Percentiles rank a stretch among this genome's conserved stretches.
Conservation (phyloP, 2,113 vertebrate species). For the Acanthisitta chloris region DNA sequence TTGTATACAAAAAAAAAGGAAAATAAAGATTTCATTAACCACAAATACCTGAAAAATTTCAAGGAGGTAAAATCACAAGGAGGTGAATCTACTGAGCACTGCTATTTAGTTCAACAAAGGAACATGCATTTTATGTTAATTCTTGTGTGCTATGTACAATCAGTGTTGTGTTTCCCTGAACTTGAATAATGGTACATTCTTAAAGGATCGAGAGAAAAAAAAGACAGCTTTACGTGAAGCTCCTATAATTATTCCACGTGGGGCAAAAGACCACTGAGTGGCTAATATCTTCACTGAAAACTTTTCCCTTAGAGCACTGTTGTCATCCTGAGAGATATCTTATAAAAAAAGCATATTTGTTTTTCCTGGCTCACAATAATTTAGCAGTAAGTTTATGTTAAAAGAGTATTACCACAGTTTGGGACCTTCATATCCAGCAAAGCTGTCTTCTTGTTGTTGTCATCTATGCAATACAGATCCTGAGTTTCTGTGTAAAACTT, state of each 20-base stretch:
- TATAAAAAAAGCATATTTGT: neutral
- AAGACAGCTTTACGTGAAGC: neutral
- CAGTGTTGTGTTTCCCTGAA: neutral
- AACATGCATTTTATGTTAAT: neutral
- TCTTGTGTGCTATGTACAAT: neutral
- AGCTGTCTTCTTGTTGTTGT: constrained; percentile 82
- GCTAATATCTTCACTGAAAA: neutral
- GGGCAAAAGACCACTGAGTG: neutral
- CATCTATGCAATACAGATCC: constrained; percentile 88
- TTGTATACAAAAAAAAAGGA: neutral
- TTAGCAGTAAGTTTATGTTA: neutral
- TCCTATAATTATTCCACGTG: neutral
- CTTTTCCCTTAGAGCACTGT: neutral
- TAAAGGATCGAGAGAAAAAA: neutral
- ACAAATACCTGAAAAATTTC: neutral
- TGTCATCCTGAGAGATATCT: neutral
- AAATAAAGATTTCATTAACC: neutral
- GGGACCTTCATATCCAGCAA: constrained; percentile 82
- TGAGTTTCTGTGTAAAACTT: constrained; percentile 79
- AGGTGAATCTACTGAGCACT: neutral
- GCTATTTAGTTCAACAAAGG: neutral
- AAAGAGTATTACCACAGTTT: constrained; percentile 86
- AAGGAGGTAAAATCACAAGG: neutral
- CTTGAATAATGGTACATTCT: neutral
- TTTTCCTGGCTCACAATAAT: neutral